These are phyloP conservation scores for Platichthys stellatus DNA, from an alignment of 2,113 vertebrate species.

Conservation along the genomic window DNA sequence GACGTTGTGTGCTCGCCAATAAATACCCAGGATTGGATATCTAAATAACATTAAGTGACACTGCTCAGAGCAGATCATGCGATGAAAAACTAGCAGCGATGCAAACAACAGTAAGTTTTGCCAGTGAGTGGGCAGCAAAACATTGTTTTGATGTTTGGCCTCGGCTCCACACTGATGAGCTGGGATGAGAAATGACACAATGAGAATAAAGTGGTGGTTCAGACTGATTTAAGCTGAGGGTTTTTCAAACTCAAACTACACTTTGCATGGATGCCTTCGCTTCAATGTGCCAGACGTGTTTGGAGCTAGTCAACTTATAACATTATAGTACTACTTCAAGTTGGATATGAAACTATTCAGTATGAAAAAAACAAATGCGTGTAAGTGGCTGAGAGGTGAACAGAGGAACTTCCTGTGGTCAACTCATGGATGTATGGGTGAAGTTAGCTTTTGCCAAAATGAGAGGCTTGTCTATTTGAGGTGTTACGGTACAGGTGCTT, in stretches of 20 bases:
- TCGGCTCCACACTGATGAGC: slow-evolving; percentile 21
- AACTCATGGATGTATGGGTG: too few species aligned
- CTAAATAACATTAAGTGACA: slow-evolving; percentile 46
- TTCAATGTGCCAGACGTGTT: not conserved
- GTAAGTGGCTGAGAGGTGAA: too few species aligned
- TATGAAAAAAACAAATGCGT: too few species aligned
- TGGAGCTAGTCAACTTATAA: not conserved
- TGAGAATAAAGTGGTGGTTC: slow-evolving; percentile 54
- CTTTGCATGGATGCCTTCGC: slow-evolving; percentile 22
- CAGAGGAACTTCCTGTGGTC: too few species aligned
- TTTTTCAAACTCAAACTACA: slow-evolving; percentile 25
- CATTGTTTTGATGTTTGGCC: slow-evolving; percentile 33
- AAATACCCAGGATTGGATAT: slow-evolving; percentile 33
- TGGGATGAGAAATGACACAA: slow-evolving; percentile 66
- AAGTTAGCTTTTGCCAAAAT: too few species aligned
- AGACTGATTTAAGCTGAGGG: slow-evolving; percentile 50
- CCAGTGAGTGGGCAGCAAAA: not conserved
- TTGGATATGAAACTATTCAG: too few species aligned
- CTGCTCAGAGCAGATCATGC: slow-evolving; percentile 36
- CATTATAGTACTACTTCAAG: not conserved
- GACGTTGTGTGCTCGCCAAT: slow-evolving; percentile 18
- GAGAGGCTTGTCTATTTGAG: too few species aligned
- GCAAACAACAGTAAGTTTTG: not conserved
- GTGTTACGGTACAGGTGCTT: too few species aligned
- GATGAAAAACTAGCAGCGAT: slow-evolving; percentile 5